A percentile compares a stretch with the other conserved stretches of the same genome.
phyloP scores from a whole-genome alignment of 2,113 vertebrate species.

The Phasianus colchicus region DNA sequence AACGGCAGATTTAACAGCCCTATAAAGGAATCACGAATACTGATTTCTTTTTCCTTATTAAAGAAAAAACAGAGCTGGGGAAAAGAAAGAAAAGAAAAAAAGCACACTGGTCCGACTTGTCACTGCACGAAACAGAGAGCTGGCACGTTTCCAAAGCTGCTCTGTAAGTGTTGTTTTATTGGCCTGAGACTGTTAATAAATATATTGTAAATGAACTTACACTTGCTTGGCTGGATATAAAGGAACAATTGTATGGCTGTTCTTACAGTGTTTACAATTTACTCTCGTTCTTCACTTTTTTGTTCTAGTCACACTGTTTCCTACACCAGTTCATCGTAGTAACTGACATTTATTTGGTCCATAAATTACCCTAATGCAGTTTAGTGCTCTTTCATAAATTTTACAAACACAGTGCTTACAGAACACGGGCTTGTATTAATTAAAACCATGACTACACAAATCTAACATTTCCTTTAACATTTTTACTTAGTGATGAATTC shows the following conservation, averaged over 20 bases:
- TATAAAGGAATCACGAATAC: slow-evolving; percentile 64
- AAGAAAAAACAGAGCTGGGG: neutral
- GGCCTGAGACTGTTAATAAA: slow-evolving; percentile 66
- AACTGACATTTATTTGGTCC: slow-evolving; percentile 72
- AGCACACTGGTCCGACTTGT: slow-evolving; percentile 51
- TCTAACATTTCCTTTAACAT: slow-evolving; percentile 41
- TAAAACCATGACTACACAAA: slow-evolving; percentile 66
- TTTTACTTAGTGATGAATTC: slow-evolving; percentile 37
- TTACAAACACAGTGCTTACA: slow-evolving; percentile 60
- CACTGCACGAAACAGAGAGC: slow-evolving; percentile 32
- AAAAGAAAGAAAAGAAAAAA: neutral
- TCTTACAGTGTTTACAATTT: slow-evolving; percentile 46
- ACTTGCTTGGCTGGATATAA: slow-evolving; percentile 44
- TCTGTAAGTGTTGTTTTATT: slow-evolving; percentile 66
- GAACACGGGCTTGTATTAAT: slow-evolving; percentile 49
- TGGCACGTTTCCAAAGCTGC: slow-evolving; percentile 60
- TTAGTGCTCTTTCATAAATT: slow-evolving; percentile 67
- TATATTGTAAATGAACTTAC: slow-evolving; percentile 58
- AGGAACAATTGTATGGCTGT: slow-evolving; percentile 51
- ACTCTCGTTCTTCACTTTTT: slow-evolving; percentile 49
- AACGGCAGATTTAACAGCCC: slow-evolving; percentile 70
- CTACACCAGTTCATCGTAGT: slow-evolving; percentile 47
- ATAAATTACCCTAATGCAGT: slow-evolving; percentile 74
- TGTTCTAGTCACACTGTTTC: slow-evolving; percentile 57
- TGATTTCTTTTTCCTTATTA: slow-evolving; percentile 52